Evolutionary conservation across 2,888 invertebrate genomes (phyloP).

Genomic region (Endotricha flammealis): DNA sequence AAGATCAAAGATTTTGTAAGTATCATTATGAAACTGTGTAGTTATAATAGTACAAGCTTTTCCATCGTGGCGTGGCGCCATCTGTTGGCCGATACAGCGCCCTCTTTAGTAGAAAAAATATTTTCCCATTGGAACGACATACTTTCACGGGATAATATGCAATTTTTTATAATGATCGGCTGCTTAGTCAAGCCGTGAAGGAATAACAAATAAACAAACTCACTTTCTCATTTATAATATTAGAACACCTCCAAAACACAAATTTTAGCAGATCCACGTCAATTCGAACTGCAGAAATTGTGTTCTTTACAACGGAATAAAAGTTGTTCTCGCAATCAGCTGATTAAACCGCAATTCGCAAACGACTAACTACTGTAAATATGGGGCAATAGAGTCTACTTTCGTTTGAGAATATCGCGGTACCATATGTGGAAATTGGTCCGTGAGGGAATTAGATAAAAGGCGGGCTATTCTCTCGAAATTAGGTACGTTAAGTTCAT

Average conservation of each 20-base stretch:
- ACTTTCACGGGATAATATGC: too few species aligned
- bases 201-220: too few species aligned
- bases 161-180: too few species aligned
- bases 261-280: conserved; percentile 16
- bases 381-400: conserved; percentile 20
- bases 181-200: too few species aligned
- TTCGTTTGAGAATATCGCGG: conserved; percentile 14
- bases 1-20: too few species aligned
- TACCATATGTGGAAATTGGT: conserved; percentile 20
- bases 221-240: too few species aligned
- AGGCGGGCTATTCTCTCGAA: conserved; percentile 33
- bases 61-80: too few species aligned
- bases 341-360: conserved; percentile 33
- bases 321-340: conserved; percentile 48
- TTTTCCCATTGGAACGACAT: too few species aligned
- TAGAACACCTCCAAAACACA: conserved; percentile 1
- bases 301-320: conserved; percentile 55
- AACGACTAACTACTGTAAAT: conserved; percentile 8
- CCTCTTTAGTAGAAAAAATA: too few species aligned
- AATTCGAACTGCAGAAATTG: conserved; percentile 41
- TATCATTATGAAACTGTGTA: too few species aligned
- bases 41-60: too few species aligned
- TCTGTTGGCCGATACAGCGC: too few species aligned
- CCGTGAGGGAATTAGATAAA: conserved; percentile 40
- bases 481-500: conserved; percentile 25